phyloP scores from a whole-genome alignment of 2,888 invertebrate species.

The Drosophila fulvimacula region DNA sequence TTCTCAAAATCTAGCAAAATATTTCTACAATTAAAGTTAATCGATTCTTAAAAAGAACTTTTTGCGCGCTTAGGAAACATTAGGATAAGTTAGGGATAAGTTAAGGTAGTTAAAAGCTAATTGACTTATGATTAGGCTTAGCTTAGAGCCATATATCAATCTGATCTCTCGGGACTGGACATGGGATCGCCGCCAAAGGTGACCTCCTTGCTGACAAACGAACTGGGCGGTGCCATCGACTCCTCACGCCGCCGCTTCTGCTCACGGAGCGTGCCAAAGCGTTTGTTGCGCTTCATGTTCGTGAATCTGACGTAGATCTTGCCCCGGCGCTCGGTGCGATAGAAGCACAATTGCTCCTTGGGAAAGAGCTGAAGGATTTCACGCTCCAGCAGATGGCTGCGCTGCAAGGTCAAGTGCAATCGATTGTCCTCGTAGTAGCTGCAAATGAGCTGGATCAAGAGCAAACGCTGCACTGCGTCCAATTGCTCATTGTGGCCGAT shows the following conservation, averaged over 20 bases:
- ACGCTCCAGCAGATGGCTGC: conserved; percentile 75
- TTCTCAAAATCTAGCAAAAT: no score
- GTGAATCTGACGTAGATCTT: conserved; percentile 81
- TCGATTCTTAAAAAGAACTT: background rate
- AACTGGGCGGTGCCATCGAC: conserved; percentile 16
- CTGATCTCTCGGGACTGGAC: conserved; percentile 69
- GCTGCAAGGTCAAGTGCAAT: conserved; percentile 74
- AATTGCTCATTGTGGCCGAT: conserved; percentile 62
- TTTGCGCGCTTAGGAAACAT: conserved; percentile 2
- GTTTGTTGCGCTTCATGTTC: conserved; percentile 79
- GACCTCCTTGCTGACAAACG: conserved; percentile 39
- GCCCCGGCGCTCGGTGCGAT: conserved; percentile 81
- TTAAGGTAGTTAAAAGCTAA: conserved; percentile 4
- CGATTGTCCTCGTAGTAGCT: conserved; percentile 78
- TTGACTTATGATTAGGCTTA: conserved; percentile 7
- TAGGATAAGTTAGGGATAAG: background rate
- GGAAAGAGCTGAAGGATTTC: conserved; percentile 78
- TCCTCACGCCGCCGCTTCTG: conserved; percentile 56
- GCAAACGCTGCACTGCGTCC: conserved; percentile 65
- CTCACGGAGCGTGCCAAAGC: conserved; percentile 54
- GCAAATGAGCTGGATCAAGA: conserved; percentile 77
- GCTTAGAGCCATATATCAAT: conserved; percentile 42
- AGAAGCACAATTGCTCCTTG: conserved; percentile 70
- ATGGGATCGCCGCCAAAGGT: conserved; percentile 46
- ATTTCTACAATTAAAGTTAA: no score